These are phyloP conservation scores for Semotilus atromaculatus DNA, from an alignment of 2,797 vertebrate genomes.

Conservation along the genomic window DNA sequence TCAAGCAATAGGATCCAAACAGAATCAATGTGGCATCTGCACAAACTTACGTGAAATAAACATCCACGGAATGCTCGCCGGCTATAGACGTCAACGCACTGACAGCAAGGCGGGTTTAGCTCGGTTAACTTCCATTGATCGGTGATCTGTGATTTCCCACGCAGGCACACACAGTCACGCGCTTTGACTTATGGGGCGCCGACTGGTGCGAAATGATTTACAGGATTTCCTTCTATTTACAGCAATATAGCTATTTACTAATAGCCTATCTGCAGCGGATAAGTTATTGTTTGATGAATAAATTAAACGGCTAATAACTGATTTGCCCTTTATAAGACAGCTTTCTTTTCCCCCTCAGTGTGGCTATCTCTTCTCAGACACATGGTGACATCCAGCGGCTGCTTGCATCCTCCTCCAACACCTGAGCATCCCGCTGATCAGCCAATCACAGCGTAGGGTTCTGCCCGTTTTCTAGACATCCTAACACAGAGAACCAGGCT, in stretches of 20 bases:
- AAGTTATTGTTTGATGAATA: not conserved
- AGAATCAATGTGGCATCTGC: conserved; percentile 21
- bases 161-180: conserved; percentile 52
- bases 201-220: conserved; percentile 51
- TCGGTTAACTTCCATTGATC: conserved; percentile 72
- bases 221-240: conserved; percentile 27
- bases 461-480: conserved; percentile 18
- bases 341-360: conserved; percentile 57
- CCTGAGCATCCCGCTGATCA: conserved; percentile 65
- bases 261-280: not conserved
- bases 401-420: conserved; percentile 62
- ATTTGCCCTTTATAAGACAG: not conserved
- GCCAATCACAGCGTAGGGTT: conserved; percentile 54
- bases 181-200: conserved; percentile 42
- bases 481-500: conserved; percentile 5
- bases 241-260: not conserved
- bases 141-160: conserved; percentile 45
- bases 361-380: conserved; percentile 47
- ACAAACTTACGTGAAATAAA: conserved; percentile 77
- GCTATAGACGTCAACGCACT: conserved; percentile 63
- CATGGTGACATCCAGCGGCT: conserved; percentile 52
- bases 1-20: not conserved
- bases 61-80: conserved; percentile 70
- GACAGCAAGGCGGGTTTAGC: conserved; percentile 51
- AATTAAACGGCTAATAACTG: not conserved